Base-by-base conservation (phyloP, 37 sponge, comb jelly and placozoan species). In the Eunapius fragilis region DNA sequence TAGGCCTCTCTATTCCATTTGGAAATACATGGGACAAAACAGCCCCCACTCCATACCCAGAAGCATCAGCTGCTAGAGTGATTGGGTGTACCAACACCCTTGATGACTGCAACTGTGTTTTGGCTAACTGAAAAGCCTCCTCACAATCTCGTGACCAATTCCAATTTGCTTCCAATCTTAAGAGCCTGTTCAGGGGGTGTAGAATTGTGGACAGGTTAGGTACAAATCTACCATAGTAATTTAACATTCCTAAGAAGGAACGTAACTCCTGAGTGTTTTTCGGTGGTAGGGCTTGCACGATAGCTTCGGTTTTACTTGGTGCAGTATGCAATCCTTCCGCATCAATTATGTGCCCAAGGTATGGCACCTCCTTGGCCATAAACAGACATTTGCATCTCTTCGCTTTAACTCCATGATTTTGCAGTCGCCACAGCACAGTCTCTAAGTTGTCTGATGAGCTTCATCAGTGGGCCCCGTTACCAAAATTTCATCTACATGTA, bases 211-310 rank as follows among this genome's bases (percentile, higher is more conserved):
- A 32, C 0, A 88, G 4, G 41, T 82, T 88, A 49, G 82, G 88
- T 17, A 88, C 4, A 31, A 88, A 88, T 49, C 76, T 88, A 3
- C 83, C 72, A 71, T 79, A 87, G 3, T 87, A 85, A 32, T 77
- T 77, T 27, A 85, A 1, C 24, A 85, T 32, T 7, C 86, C 86
- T 26, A 85, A 45, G 7, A 85, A 76, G 19, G 86, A 85, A 22
- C 78, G 19, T 32, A 80, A 50, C 26, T 87, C 81, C 32, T 47
- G 35, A 17, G 82, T 67, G 80, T 87, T 80, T 50, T 2, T 2
- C 37, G 87, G 87, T 9, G 74, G 23, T 36, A 78, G 88, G 7
- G 88, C 82, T n/a, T 82, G 28, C 38, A 14, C 24, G 2, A 88
- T 68, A 19, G 88, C 83, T 28, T 73, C 58, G 2, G 84, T 72